Percentiles rank a stretch among this genome's conserved stretches.
These are phyloP conservation scores for Amia ocellicauda DNA, from an alignment of 2,113 vertebrate species.

Conservation along the genomic window DNA sequence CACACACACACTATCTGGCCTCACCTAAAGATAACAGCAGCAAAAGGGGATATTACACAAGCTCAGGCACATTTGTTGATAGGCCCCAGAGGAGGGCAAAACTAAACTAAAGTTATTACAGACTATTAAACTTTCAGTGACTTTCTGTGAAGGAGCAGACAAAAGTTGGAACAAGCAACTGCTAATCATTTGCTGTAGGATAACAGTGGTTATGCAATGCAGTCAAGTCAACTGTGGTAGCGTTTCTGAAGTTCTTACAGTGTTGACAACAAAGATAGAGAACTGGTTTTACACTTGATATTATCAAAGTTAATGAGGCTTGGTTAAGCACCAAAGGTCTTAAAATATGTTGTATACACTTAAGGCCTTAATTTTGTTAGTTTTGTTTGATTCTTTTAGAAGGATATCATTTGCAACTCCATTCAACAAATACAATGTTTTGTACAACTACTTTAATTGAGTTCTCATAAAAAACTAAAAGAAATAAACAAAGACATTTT, in stretches of 20 bases:
- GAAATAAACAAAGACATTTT: too few species aligned
- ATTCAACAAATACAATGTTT: too few species aligned
- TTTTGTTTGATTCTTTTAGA: too few species aligned
- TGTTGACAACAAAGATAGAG: not conserved
- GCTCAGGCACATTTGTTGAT: not conserved
- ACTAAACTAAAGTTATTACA: not conserved
- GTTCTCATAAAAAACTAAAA: too few species aligned
- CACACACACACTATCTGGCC: not conserved
- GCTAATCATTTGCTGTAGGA: not conserved
- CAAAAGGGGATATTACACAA: too few species aligned
- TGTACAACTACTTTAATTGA: too few species aligned
- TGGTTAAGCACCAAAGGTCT: too few species aligned
- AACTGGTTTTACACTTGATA: too few species aligned
- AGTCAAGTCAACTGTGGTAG: not conserved
- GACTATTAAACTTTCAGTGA: not conserved
- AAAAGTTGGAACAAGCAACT: not conserved
- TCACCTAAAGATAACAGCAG: not conserved
- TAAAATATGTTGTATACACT: too few species aligned
- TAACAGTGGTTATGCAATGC: not conserved
- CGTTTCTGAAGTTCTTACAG: not conserved
- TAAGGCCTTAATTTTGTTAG: too few species aligned
- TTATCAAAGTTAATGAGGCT: too few species aligned
- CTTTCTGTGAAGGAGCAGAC: not conserved
- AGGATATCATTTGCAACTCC: too few species aligned
- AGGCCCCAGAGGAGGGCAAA: not conserved